These are phyloP conservation scores for Cyrtodaria siliqua DNA, from an alignment of 2,888 invertebrate species.

Conservation along the genomic window DNA sequence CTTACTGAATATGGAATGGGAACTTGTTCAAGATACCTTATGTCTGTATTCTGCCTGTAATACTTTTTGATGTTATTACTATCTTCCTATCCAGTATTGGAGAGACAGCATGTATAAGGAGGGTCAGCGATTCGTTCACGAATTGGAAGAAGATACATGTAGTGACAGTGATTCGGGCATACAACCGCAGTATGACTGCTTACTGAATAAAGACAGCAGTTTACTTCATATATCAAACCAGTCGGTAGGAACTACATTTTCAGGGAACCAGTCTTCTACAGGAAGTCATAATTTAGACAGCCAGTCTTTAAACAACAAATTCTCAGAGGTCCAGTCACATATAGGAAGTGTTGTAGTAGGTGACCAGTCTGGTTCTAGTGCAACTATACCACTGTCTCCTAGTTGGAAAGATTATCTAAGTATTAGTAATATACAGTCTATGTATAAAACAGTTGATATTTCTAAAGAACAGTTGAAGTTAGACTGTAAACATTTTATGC, in stretches of 20 bases:
- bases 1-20: too few relatives aligned
- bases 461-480: slow-evolving; percentile 14
- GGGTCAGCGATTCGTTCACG: slow-evolving; percentile 34
- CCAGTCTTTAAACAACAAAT: background rate
- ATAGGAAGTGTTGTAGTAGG: background rate
- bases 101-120: slow-evolving; percentile 38
- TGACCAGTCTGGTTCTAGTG: slow-evolving; percentile 10
- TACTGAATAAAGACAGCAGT: slow-evolving; percentile 13
- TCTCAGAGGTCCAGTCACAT: background rate
- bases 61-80: too few relatives aligned
- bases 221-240: slow-evolving; percentile 18
- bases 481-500: slow-evolving; percentile 92
- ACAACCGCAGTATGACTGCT: background rate
- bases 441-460: background rate
- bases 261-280: slow-evolving; percentile 20
- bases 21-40: too few relatives aligned
- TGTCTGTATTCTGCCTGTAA: too few relatives aligned
- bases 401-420: background rate
- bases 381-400: background rate
- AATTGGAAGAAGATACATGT: slow-evolving; percentile 10
- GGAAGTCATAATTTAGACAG: slow-evolving; percentile 25
- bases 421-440: slow-evolving; percentile 1
- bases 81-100: slow-evolving; percentile 53
- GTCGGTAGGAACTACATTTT: slow-evolving; percentile 3
- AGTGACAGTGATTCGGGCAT: background rate